A percentile compares a stretch with the other conserved stretches of the same genome.
phyloP scores from a whole-genome alignment of 2,797 vertebrate genomes.

The Melanotaenia trifasciata region DNA sequence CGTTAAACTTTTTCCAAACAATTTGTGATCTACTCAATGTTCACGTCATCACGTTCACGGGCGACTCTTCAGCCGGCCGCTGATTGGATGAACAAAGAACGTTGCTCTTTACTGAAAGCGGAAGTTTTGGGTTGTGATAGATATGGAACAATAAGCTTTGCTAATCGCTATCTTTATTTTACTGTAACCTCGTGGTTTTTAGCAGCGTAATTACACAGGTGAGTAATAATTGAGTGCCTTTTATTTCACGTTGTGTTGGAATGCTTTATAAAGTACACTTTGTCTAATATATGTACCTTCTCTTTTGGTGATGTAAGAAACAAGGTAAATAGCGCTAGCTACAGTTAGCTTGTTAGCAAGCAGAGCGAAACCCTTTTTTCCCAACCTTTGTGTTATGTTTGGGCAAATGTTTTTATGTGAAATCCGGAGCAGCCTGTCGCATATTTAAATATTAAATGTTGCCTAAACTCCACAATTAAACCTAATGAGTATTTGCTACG shows the following conservation, averaged over 20 bases:
- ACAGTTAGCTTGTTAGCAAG: constrained; percentile 29
- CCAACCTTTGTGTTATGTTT: not conserved
- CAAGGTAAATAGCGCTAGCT: constrained; percentile 39
- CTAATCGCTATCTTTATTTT: not conserved
- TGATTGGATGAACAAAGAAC: constrained; percentile 24
- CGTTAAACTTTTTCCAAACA: not conserved
- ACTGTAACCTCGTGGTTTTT: not conserved
- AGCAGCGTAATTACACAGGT: constrained; percentile 30
- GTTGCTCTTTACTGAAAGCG: constrained; percentile 25
- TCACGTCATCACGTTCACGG: not conserved
- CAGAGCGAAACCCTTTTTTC: not conserved
- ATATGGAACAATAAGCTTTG: constrained; percentile 33
- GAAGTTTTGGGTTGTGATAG: constrained; percentile 43
- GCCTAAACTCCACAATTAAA: not conserved
- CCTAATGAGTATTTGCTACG: not conserved
- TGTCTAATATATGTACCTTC: not conserved
- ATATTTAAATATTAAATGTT: not conserved
- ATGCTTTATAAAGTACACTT: not conserved
- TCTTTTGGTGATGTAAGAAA: not conserved
- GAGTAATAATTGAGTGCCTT: not conserved
- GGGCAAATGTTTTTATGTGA: not conserved
- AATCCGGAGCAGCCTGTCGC: too few relatives aligned
- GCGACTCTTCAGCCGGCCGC: not conserved
- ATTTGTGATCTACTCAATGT: not conserved
- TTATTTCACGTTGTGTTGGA: accelerated